Conservation (phyloP, 2,113 vertebrate genomes). For the Dicrurus megarhynchus region DNA sequence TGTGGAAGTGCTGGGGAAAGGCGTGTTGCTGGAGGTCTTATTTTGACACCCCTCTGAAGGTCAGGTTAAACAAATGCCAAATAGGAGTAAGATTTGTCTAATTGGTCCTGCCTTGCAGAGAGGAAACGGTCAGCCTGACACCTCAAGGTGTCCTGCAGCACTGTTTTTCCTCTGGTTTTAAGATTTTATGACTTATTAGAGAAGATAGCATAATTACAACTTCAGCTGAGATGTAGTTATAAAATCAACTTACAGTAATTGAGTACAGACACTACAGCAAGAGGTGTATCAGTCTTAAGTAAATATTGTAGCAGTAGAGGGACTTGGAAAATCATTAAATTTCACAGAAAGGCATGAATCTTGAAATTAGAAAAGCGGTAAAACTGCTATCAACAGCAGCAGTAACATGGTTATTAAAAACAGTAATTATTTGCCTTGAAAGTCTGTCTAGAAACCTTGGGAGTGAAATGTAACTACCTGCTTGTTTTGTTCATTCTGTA, state of each 20-base stretch:
- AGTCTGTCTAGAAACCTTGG: neutral
- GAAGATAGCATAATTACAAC: conserved; percentile 33
- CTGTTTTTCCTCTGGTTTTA: neutral
- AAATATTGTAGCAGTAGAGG: neutral
- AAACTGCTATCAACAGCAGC: neutral
- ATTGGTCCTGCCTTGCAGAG: neutral
- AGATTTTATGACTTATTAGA: conserved; percentile 30
- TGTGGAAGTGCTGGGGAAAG: neutral
- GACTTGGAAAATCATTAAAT: neutral
- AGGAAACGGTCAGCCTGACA: neutral
- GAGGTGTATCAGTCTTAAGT: neutral
- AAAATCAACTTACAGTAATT: conserved; percentile 32
- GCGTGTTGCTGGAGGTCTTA: neutral
- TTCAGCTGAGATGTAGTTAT: neutral
- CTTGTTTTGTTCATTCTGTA: neutral
- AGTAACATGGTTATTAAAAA: neutral
- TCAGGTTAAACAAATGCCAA: conserved; percentile 42
- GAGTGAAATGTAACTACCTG: neutral
- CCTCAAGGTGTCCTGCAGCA: conserved; percentile 24
- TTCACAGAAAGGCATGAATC: neutral
- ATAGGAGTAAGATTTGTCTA: neutral
- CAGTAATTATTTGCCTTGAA: neutral
- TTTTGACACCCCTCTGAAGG: conserved; percentile 16
- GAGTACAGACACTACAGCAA: neutral
- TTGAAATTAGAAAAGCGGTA: conserved; percentile 22